Percentiles rank a stretch among this genome's conserved stretches.
phyloP scores from a whole-genome alignment of 1,140 invertebrate genomes.

The Drosophila persimilis region DNA sequence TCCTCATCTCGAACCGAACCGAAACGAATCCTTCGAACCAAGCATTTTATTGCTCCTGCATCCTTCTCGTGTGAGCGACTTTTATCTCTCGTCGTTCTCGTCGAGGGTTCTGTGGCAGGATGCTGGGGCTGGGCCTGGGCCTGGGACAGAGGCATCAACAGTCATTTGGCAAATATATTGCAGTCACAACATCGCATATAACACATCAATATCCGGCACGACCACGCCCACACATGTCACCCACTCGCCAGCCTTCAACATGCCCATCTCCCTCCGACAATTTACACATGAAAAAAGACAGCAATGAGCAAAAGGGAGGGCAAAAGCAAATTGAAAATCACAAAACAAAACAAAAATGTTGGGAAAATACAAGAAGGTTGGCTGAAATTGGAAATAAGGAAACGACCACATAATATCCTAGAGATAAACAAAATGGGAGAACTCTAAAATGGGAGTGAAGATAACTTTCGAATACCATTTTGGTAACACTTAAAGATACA shows the following conservation, averaged over 20 bases:
- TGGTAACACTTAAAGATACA: too few species aligned
- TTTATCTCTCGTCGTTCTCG: constrained; percentile 23
- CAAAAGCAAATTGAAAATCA: constrained; percentile 68
- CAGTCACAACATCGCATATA: constrained; percentile 53
- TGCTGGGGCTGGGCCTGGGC: not conserved
- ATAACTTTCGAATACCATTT: too few species aligned
- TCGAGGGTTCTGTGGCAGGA: not conserved
- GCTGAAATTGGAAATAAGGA: not conserved
- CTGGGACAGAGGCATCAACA: constrained; percentile 41
- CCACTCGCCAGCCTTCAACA: constrained; percentile 1
- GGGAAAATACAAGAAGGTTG: constrained; percentile 9
- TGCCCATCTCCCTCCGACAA: constrained; percentile 4
- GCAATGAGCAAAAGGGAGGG: constrained; percentile 40
- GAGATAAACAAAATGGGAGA: too few species aligned
- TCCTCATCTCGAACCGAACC: constrained; percentile 46
- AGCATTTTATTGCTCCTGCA: constrained; percentile 66
- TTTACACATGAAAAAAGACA: constrained; percentile 32
- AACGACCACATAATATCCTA: too few species aligned
- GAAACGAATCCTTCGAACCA: constrained; percentile 28
- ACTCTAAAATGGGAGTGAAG: too few species aligned
- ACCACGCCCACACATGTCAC: constrained; percentile 15
- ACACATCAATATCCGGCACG: constrained; percentile 48
- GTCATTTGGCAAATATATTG: constrained; percentile 62
- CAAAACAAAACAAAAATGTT: constrained; percentile 58
- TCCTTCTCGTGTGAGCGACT: constrained; percentile 10